Base-by-base conservation (phyloP, 2,797 vertebrate species). In the Enteromius viviparus region DNA sequence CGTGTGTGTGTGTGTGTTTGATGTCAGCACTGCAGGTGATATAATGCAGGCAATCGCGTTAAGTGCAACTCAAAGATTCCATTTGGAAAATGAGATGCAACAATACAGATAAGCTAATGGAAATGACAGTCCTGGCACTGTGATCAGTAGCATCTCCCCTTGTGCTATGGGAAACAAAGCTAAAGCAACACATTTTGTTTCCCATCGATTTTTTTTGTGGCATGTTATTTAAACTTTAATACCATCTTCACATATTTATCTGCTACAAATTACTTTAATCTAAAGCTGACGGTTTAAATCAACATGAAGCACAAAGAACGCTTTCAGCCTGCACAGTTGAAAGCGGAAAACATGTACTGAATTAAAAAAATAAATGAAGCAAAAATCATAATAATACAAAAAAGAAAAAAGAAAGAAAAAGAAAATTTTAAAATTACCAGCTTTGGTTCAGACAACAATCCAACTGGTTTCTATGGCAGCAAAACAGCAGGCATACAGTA, bases 41-140 rank as follows among this genome's bases (percentile, higher is more conserved):
- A 82, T 89, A 87, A 89, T 69, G 86, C 78, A 88, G 80, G 81
- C 84, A 90, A 88, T 90, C 87, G 84, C n/a, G 9, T 68, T 86
- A 89, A 90, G 87, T 87, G 87, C 86, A 82, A 83, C 76, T 84
- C 72, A 83, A 70, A 86, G 85, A 84, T 87, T 87, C 86, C 86
- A 87, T 89, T 86, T 85, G 76, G 68, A 81, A 85, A 87, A 89
- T 87, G 66, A 88, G 85, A 87, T 75, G 80, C 66, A 80, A 72
- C 45, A 37, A 15, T 32, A 82, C 32, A 84, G 84, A 87, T 83
- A 84, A 85, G 81, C 79, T 85, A 80, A 89, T 87, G 45, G 62
- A 87, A 83, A 81, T 80, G 75, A 83, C 83, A 68, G 75, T 21
- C 55, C 65, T 60, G 26, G 65, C 79, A 58, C 64, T 76, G 65